Evolutionary conservation across 2,797 vertebrate species (phyloP), one percentile per base, ranked within the genome.

Genomic region (Sebastes melanostomus): DNA sequence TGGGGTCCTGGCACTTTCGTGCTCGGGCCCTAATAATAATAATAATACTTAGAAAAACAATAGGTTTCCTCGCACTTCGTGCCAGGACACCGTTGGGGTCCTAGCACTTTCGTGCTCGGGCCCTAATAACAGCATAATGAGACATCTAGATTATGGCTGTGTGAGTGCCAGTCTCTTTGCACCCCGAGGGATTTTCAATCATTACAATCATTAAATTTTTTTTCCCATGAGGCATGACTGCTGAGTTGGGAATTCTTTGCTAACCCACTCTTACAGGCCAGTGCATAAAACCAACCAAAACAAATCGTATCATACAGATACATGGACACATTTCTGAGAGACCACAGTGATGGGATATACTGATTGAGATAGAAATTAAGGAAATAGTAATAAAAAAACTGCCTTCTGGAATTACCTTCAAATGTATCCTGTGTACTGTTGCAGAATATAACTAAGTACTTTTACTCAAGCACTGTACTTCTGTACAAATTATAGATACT

Each of bases 111-210:
- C n/a, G n/a, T n/a, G n/a, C n/a, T n/a, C n/a, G n/a, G n/a, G n/a
- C n/a, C n/a, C n/a, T n/a, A 83, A 82, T 70, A 84, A 87, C 55
- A 81, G 66, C 72, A 86, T 84, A 83, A 89, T 81, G 52, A 83
- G 66, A 69, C 63, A 76, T 68, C 70, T 67, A 80, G 24, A 81
- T 82, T 81, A 72, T 22, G 25, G 71, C 24, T 66, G 69, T 34
- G 34, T 54, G 65, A 81, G 58, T 60, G 29, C 50, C 34, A 42
- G 29, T 38, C 30, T 75, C 38, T 77, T 72, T 80, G 59, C 38
- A 75, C 42, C 29, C 76, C 2, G 10, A 75, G 71, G 52, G 58
- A 68, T 32, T 75, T 58, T 72, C 68, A 80, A 24, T 66, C 62
- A 75, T 77, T 71, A 71, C 22, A 63, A 38, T 62, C 34, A 63